Evolutionary conservation across 2,888 invertebrate species (phyloP).

Genomic region (Idaea dimidiata): DNA sequence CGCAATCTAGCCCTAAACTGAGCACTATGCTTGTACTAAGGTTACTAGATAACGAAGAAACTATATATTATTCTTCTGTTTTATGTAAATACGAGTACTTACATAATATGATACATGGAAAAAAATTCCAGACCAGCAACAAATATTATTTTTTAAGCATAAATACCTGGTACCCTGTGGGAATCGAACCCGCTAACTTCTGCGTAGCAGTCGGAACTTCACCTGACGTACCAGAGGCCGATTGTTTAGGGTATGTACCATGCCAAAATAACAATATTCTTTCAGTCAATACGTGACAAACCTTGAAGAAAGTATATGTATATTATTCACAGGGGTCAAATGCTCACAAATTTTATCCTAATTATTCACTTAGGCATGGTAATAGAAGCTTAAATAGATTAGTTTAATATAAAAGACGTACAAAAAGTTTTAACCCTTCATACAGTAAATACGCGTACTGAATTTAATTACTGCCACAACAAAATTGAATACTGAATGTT

Average conservation of each 20-base stretch:
- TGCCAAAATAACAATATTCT: background rate
- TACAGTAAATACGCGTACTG: background rate
- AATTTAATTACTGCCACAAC: background rate
- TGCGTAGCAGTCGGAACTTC: too few relatives aligned
- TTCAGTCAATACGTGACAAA: background rate
- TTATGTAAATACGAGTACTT: too few relatives aligned
- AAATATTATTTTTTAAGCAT: too few relatives aligned
- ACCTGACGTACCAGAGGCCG: background rate
- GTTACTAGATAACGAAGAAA: too few relatives aligned
- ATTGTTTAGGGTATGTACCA: too few relatives aligned
- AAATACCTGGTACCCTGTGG: too few relatives aligned
- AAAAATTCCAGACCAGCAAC: too few relatives aligned
- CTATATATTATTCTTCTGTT: too few relatives aligned
- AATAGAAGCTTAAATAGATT: constrained; percentile 6
- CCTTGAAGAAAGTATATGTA: background rate
- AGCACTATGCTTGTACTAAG: too few relatives aligned
- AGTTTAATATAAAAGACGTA: background rate
- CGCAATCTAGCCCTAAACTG: too few relatives aligned
- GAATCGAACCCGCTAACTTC: too few relatives aligned
- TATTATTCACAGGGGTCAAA: background rate
- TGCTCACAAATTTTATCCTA: background rate
- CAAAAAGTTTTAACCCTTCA: background rate
- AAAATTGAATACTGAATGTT: background rate
- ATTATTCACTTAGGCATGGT: background rate
- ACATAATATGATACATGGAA: too few relatives aligned